Base-by-base conservation (phyloP, 1,140 invertebrate genomes). In the Zaprionus davidi region DNA sequence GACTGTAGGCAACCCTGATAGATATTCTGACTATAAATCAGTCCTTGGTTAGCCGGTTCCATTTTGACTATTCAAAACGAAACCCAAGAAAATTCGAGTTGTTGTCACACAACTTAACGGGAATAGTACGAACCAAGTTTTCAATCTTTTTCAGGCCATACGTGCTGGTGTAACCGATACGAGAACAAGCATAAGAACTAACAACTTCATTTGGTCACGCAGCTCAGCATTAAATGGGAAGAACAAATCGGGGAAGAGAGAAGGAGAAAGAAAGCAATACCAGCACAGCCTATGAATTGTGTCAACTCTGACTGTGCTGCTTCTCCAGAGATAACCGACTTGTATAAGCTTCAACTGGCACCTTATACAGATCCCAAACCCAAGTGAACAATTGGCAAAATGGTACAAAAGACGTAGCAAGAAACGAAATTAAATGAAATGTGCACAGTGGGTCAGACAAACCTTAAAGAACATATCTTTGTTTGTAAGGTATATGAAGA, bases 181-280 rank as follows among this genome's bases (percentile, higher is more conserved):
- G 71, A 68, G 31, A 66, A 34, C 9, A 34, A 46, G 36, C 36
- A 38, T 12, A 38, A 38, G 36, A 46, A 46, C 41, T n/a, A 17
- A 11, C 64, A 68, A 62, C 65, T 78, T 69, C 78, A 75, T 86
- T 85, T 82, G 82, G 71, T 69, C 82, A 86, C 41, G 75, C 63
- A 78, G 76, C 82, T 86, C 56, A 82, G 28, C 55, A n/a, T 22
- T 28, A 56, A 51, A 56, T 68, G 56, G 53, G 26, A 13, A 41
- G 17, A 24, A 20, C 11, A 20, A 26, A 56, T 49, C 36, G 67
- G 62, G 22, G 4, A 46, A 28, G 4, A 46, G 34, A 2, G 38
- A 15, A 2, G 58, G 12, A 1, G 22, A 26, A 11, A 17, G 44
- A 58, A 26, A 34, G 57, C 55, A 80, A 44, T 13, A 41, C 1